Conservation (phyloP, 35 echinoderm and acorn worm species). For the Lytechinus variegatus region DNA sequence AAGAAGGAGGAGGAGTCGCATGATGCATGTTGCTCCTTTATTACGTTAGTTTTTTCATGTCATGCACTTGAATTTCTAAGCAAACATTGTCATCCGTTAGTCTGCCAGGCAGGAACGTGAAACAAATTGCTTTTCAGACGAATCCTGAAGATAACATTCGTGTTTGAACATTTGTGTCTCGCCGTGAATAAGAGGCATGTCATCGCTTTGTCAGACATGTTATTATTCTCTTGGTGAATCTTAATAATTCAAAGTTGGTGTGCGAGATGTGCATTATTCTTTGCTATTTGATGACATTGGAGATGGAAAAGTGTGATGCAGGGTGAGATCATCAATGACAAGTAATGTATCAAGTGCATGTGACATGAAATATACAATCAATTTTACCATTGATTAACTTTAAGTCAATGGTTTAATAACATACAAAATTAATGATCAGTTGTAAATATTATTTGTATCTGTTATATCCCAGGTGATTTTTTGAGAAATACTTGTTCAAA, state of each 20-base stretch:
- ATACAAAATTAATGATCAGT: too few relatives aligned
- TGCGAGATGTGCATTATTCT: neutral
- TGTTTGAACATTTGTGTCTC: neutral
- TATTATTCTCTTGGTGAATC: neutral
- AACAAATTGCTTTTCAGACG: neutral
- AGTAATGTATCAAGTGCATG: neutral
- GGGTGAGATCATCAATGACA: neutral
- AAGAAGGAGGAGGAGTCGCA: neutral
- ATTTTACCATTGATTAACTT: too few relatives aligned
- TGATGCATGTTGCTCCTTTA: neutral
- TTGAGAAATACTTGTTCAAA: too few relatives aligned
- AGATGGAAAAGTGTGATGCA: neutral
- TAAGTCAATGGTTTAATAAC: too few relatives aligned
- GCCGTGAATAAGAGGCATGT: neutral
- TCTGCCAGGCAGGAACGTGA: neutral
- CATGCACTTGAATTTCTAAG: neutral
- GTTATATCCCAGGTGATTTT: too few relatives aligned
- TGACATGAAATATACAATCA: too few relatives aligned
- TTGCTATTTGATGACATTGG: neutral
- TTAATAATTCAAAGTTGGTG: neutral
- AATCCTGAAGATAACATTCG: neutral
- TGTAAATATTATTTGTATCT: too few relatives aligned
- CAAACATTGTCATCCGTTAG: neutral
- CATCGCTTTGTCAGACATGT: neutral
- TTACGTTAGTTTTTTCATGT: neutral